Conservation (phyloP, 2,888 invertebrate species). For the Chesias legatella region DNA sequence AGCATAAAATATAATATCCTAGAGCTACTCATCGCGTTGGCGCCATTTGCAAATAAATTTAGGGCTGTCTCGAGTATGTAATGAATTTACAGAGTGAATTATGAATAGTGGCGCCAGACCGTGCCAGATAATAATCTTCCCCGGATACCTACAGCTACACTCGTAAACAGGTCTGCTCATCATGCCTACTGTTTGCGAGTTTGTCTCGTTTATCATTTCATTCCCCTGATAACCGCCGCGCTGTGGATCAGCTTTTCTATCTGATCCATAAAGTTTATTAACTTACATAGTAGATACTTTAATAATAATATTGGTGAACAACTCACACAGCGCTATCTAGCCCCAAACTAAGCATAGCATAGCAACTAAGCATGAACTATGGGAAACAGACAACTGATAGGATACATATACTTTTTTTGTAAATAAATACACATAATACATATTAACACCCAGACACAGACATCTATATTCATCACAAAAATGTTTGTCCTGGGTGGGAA, state of each 20-base stretch:
- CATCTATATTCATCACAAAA: too few relatives aligned
- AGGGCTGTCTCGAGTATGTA: slow-evolving; percentile 72
- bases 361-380: too few relatives aligned
- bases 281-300: too few relatives aligned
- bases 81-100: slow-evolving; percentile 73
- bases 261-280: slow-evolving; percentile 43
- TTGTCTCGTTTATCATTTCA: slow-evolving; percentile 49
- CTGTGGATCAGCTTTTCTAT: slow-evolving; percentile 35
- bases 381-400: too few relatives aligned
- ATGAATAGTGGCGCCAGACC: slow-evolving; percentile 63
- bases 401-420: too few relatives aligned
- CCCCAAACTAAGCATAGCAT: too few relatives aligned
- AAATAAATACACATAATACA: too few relatives aligned
- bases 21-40: slow-evolving; percentile 66
- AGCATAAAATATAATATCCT: too few relatives aligned
- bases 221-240: slow-evolving; percentile 36
- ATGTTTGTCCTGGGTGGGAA: too few relatives aligned
- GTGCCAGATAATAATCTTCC: slow-evolving; percentile 67
- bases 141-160: slow-evolving; percentile 43
- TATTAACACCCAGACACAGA: too few relatives aligned
- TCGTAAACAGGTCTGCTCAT: slow-evolving; percentile 63
- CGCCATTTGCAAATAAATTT: slow-evolving; percentile 77
- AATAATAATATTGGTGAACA: too few relatives aligned
- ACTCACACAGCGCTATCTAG: too few relatives aligned
- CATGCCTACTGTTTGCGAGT: slow-evolving; percentile 45